Evolutionary conservation across 2,888 invertebrate genomes (phyloP).

Genomic region (Microplitis deprimator): DNA sequence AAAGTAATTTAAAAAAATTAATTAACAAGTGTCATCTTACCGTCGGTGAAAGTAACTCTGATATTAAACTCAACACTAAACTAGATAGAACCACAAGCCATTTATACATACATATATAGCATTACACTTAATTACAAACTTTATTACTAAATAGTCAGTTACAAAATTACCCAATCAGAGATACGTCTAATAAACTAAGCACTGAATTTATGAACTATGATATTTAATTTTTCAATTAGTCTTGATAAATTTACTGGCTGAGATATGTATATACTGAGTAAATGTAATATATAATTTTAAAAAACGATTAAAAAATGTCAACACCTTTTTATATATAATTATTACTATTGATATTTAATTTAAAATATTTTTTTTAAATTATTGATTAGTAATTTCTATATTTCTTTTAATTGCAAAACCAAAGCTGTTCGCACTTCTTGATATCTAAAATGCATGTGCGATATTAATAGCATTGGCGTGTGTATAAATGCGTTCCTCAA

Average conservation of each 20-base stretch:
- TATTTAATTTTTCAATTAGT: background rate
- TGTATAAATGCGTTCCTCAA: slow-evolving; percentile 41
- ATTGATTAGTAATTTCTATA: background rate
- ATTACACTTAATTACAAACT: slow-evolving; percentile 36
- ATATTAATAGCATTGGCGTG: slow-evolving; percentile 41
- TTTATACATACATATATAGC: too few relatives aligned
- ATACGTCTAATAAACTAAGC: background rate
- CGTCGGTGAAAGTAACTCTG: slow-evolving; percentile 38
- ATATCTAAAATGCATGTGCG: slow-evolving; percentile 23
- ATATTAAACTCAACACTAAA: background rate
- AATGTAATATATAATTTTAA: too few relatives aligned
- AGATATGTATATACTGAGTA: too few relatives aligned
- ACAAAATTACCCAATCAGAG: slow-evolving; percentile 15
- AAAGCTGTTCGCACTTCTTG: slow-evolving; percentile 39
- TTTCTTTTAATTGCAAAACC: background rate
- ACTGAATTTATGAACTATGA: background rate
- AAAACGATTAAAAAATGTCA: too few relatives aligned
- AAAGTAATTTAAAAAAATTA: background rate
- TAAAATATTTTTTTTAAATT: background rate
- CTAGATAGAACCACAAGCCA: too few relatives aligned
- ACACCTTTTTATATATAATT: too few relatives aligned
- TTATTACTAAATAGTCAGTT: slow-evolving; percentile 24
- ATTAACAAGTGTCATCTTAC: background rate
- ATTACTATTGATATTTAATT: background rate
- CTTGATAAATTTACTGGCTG: too few relatives aligned